Evolutionary conservation across 2,797 vertebrate genomes (phyloP), one percentile per base, ranked within the genome.

Genomic region (Cryptoblepharus egeriae): DNA sequence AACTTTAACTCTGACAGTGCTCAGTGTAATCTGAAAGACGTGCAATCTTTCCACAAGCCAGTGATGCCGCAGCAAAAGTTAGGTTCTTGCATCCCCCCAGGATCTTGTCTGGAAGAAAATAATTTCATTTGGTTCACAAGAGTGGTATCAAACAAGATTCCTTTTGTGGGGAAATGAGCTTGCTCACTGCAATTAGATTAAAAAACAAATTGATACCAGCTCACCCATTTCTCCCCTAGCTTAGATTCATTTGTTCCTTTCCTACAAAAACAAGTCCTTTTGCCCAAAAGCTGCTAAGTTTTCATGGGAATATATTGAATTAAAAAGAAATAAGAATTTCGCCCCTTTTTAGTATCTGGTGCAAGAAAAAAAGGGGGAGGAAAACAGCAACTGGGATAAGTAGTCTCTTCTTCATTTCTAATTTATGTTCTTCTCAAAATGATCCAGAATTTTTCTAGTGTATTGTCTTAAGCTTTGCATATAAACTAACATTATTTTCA

Each of bases 181-280:
- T 12, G 32, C 39, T 75, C 39, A 26, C 39, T 75, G 20, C 30
- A 78, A 73, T 69, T 84, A 42, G 42, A 75, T 32, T 75, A 63
- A 61, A 75, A 80, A 75, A 52, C 32, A 80, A 75, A 64, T 26
- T 68, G 39, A 49, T 68, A 35, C 15, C 37, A 75, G 49, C 13
- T 49, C 22, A 45, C 20, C 30, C 30, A 55, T 42, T 68, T 49
- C 37, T 61, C 55, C 49, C 32, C 6, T 22, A 24, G 20, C 28
- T 55, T 35, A 71, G 72, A 76, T 58, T 24, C 60, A 69, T 32
- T 10, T 55, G 55, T 63, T 12, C 10, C n/a, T 64, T 10, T 58
- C 37, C n/a, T 1, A 39, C 58, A 39, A 32, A 52, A 26, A 30
- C 2, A 11, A 65, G 64, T n/a, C 39, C 16, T n/a, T 57, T 58